Conservation (phyloP, 1,140 invertebrate species). For the Hyles euphorbiae region DNA sequence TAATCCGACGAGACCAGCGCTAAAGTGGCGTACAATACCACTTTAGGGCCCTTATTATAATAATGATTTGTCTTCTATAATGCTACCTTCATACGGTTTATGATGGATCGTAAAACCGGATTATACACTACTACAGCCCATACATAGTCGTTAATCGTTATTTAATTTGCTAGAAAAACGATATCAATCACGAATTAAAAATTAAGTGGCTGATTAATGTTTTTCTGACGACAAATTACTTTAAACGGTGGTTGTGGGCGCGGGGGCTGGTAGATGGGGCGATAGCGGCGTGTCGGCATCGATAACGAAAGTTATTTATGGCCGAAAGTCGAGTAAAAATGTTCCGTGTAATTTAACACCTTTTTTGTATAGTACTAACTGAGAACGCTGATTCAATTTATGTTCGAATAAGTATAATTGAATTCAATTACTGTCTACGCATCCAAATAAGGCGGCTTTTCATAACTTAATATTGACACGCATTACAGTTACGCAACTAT, state of each 20-base stretch:
- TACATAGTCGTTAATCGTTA: neutral
- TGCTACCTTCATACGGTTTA: constrained; percentile 29
- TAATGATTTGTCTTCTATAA: constrained; percentile 58
- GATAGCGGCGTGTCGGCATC: constrained; percentile 33
- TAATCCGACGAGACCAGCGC: constrained; percentile 56
- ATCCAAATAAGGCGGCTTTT: too few species aligned
- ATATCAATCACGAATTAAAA: constrained; percentile 13
- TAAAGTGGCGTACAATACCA: constrained; percentile 51
- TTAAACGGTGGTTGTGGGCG: constrained; percentile 27
- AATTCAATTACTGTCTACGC: too few species aligned
- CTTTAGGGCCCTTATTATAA: constrained; percentile 57
- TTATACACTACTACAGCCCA: neutral
- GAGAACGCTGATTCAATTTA: too few species aligned
- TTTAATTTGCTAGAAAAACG: constrained; percentile 14
- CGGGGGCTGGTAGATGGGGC: constrained; percentile 25
- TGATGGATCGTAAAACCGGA: constrained; percentile 2
- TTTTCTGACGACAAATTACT: constrained; percentile 31
- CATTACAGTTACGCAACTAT: neutral
- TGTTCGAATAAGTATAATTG: too few species aligned
- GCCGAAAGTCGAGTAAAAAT: constrained; percentile 15
- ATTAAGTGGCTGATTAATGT: constrained; percentile 23
- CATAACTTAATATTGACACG: too few species aligned
- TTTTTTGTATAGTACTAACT: neutral
- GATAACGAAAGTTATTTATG: constrained; percentile 37
- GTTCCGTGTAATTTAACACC: constrained; percentile 9